Conservation (phyloP, 2,797 vertebrate genomes). For the Microtus californicus region DNA sequence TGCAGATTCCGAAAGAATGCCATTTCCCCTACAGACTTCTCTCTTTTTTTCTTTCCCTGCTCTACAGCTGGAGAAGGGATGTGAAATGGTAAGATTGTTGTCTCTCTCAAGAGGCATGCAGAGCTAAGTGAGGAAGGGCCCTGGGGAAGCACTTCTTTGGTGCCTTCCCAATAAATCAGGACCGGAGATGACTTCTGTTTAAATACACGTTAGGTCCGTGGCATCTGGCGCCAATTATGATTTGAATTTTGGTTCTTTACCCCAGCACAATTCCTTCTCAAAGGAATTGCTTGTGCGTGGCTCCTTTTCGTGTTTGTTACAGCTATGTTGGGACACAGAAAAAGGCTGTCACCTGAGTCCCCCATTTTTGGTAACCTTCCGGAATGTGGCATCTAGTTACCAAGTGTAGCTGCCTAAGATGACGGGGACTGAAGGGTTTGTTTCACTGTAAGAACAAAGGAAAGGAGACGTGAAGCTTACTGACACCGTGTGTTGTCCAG, state of each 20-base stretch:
- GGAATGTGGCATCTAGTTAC: not conserved
- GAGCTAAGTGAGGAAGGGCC: not conserved
- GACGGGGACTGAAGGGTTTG: not conserved
- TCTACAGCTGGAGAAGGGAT: not conserved
- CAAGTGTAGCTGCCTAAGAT: not conserved
- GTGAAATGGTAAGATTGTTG: not conserved
- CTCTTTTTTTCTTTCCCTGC: not conserved
- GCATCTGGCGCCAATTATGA: not conserved
- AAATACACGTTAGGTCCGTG: not conserved
- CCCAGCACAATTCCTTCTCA: conserved; percentile 36
- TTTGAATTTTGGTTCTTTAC: conserved; percentile 37
- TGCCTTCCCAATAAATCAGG: not conserved
- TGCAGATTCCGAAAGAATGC: not conserved
- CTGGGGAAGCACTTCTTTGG: accelerated
- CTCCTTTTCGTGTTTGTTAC: not conserved
- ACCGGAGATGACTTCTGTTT: not conserved
- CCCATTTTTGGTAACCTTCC: not conserved
- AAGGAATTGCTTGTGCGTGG: not conserved
- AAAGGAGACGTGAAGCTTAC: not conserved
- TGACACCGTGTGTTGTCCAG: not conserved
- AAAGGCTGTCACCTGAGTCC: not conserved
- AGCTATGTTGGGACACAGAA: not conserved
- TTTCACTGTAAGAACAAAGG: not conserved
- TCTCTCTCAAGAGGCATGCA: not conserved
- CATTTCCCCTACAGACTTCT: not conserved